These are phyloP conservation scores for Xiphophorus couchianus DNA, from an alignment of 2,113 vertebrate genomes.

Conservation along the genomic window DNA sequence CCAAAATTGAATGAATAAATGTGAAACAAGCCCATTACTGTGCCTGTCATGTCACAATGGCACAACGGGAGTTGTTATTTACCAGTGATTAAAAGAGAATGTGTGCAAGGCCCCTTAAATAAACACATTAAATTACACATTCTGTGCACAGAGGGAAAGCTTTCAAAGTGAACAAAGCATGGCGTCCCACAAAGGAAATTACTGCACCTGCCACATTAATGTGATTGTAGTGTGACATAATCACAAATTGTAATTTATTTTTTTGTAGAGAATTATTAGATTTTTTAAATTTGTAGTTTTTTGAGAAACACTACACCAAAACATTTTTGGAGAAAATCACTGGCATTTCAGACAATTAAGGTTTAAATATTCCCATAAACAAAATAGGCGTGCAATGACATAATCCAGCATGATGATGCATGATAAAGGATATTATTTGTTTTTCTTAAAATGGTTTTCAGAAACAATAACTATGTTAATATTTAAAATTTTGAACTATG, in stretches of 20 bases:
- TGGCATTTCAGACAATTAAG: too few relatives aligned
- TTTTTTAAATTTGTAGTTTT: background rate
- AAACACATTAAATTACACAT: constrained; percentile 5
- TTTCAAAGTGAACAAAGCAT: constrained; percentile 7
- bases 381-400: too few relatives aligned
- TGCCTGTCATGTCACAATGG: constrained; percentile 2
- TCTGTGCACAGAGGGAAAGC: background rate
- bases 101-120: background rate
- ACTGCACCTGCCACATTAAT: background rate
- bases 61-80: constrained; percentile 14
- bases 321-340: too few relatives aligned
- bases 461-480: too few relatives aligned
- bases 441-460: too few relatives aligned
- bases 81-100: constrained; percentile 6
- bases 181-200: constrained; percentile 5
- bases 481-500: too few relatives aligned
- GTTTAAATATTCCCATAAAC: too few relatives aligned
- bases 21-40: constrained; percentile 1
- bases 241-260: background rate
- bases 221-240: background rate
- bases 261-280: background rate
- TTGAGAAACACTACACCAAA: background rate
- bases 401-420: too few relatives aligned
- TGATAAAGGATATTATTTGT: too few relatives aligned
- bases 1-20: constrained; percentile 33